phyloP scores from a whole-genome alignment of 1,140 invertebrate species.

The Diabrotica virgifera region DNA sequence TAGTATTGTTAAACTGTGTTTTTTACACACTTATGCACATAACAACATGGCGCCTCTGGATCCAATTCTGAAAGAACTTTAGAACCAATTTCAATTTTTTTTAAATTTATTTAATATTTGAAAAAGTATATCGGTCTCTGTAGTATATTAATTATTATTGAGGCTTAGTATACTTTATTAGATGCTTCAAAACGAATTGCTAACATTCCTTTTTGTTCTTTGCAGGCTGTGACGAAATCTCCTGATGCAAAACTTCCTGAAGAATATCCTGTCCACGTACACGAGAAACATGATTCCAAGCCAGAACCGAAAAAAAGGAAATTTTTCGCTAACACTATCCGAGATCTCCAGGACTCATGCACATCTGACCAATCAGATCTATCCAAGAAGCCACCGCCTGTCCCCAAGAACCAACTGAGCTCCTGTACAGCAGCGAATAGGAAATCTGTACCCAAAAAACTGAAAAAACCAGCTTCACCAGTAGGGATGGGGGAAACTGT shows the following conservation, averaged over 20 bases:
- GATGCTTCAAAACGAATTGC: neutral
- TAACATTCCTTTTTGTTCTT: neutral
- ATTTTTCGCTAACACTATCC: constrained; percentile 24
- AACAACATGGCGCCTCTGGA: too few relatives aligned
- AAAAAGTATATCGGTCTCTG: too few relatives aligned
- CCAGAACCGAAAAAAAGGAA: constrained; percentile 29
- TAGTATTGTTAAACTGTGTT: too few relatives aligned
- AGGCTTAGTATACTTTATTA: too few relatives aligned
- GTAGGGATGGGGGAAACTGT: neutral
- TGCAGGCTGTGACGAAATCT: neutral
- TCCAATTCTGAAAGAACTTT: too few relatives aligned
- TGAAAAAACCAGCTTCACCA: neutral
- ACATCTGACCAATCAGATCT: neutral
- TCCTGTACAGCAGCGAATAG: constrained; percentile 2
- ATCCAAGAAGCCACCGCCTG: too few relatives aligned
- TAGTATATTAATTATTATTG: too few relatives aligned
- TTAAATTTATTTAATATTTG: too few relatives aligned
- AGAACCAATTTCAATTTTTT: too few relatives aligned
- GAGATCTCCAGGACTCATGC: constrained; percentile 15
- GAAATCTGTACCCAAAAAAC: constrained; percentile 6
- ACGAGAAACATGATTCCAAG: constrained; percentile 49
- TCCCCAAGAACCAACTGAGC: neutral
- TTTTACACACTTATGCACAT: too few relatives aligned
- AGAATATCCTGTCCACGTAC: constrained; percentile 46
- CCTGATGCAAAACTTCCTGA: neutral